Evolutionary conservation across 2,797 vertebrate genomes (phyloP).

Genomic region (Micrastur ruficollis): DNA sequence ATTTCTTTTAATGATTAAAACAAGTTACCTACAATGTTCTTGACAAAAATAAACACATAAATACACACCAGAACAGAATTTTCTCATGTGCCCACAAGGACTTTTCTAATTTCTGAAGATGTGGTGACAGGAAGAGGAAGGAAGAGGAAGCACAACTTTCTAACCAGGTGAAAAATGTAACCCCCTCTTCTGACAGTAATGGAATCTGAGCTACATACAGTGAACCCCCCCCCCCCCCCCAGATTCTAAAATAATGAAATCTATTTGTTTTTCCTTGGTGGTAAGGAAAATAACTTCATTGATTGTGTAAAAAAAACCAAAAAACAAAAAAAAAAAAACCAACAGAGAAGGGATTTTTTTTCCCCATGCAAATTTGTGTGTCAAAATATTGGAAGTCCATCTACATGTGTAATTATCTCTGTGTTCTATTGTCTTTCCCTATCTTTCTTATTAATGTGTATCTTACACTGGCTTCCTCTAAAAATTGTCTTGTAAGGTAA

Average conservation of each 20-base stretch:
- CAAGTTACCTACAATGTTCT: background rate
- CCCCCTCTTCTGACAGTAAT: background rate
- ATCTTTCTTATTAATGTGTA: background rate
- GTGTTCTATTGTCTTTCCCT: background rate
- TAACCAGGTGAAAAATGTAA: background rate
- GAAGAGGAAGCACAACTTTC: background rate
- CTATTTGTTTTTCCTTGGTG: background rate
- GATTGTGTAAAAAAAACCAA: background rate
- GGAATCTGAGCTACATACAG: background rate
- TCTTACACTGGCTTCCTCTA: background rate
- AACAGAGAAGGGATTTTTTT: too few species aligned
- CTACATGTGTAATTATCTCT: rapidly evolving
- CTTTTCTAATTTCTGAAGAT: background rate
- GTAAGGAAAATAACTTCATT: background rate
- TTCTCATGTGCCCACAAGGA: background rate
- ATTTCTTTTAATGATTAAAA: background rate
- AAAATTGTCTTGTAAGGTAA: background rate
- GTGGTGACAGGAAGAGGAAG: background rate
- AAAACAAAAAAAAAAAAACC: too few species aligned
- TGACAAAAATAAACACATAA: background rate
- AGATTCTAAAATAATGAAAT: background rate
- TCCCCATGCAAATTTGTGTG: background rate
- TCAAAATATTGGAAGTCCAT: background rate
- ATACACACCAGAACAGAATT: background rate
- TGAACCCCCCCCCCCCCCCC: too few species aligned